Conservation (phyloP, 2,797 vertebrate species). For the Petrocephalus sullivani region DNA sequence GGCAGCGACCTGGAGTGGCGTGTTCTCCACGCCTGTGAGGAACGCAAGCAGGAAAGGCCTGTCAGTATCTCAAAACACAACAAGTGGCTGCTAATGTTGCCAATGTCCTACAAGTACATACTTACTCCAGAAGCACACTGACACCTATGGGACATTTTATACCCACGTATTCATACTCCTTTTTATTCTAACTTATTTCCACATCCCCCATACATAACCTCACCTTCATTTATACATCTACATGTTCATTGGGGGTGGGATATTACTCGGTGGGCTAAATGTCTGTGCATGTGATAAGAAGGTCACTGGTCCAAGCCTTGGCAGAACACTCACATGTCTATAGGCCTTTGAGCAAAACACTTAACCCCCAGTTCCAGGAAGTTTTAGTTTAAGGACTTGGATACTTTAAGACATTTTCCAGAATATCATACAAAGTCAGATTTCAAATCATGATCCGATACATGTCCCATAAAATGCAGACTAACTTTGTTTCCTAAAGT, state of each 20-base stretch:
- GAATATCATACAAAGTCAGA: background rate
- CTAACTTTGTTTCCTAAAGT: background rate
- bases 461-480: background rate
- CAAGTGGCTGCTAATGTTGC: background rate
- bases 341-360: background rate
- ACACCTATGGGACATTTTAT: background rate
- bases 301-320: background rate
- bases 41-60: background rate
- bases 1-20: slow-evolving; percentile 76
- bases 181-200: background rate
- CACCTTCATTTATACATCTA: background rate
- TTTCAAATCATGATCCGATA: background rate
- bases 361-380: background rate
- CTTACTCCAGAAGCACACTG: background rate
- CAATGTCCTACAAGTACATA: background rate
- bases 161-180: background rate
- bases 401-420: background rate
- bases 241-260: background rate
- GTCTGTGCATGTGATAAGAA: background rate
- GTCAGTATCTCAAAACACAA: background rate
- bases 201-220: background rate
- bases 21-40: slow-evolving; percentile 80
- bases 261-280: background rate
- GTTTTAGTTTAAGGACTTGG: background rate
- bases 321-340: background rate